Base-by-base conservation (phyloP, 2,797 vertebrate genomes). In the Notolepis coatsorum region DNA sequence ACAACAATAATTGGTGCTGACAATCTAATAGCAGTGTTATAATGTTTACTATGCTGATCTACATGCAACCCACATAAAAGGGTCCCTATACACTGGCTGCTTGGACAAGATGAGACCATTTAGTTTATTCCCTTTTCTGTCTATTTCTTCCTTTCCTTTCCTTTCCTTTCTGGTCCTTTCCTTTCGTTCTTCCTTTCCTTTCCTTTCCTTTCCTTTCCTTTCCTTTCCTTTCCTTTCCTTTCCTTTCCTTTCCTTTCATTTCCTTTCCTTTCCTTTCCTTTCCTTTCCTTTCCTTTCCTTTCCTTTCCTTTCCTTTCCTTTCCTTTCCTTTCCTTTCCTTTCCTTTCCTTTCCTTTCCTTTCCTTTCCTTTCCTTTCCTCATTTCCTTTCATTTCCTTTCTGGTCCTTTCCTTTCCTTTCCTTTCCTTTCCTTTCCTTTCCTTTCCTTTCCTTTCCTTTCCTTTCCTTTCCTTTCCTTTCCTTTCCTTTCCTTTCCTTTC, bases 11-110 rank as follows among this genome's bases (percentile, higher is more conserved):
- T 60, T 73, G 73, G 41, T 31, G 21, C 57, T 77, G 74, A 61
- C 77, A 77, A 45, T 73, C 21, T 61, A 48, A 55, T 42, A 48
- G n/a, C 12, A 7, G 38, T 71, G 52, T 73, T 62, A 28, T 12
- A n/a, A 71, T 57, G 66, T 71, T 69, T 64, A 52, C 37, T n/a
- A 3, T 65, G 23, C 27, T 72, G 67, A 82, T 84, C 70, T 61
- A 70, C 55, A 20, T 35, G 50, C 64, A 64, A 78, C 58, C 28
- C 0, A 21, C 15, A 54, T 35, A 67, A 66, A 33, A 55, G 53
- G 43, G 48, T 71, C 24, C 30, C 57, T 66, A 54, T 48, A 24
- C 56, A 66, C 42, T 43, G 13, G 20, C 15, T 5, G 2, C 55
- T 61, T 17, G 5, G 17, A 66, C 8, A 6, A 17, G 20, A 42